Conservation (phyloP, 2,888 invertebrate species). For the Oscheius myriophilus region DNA sequence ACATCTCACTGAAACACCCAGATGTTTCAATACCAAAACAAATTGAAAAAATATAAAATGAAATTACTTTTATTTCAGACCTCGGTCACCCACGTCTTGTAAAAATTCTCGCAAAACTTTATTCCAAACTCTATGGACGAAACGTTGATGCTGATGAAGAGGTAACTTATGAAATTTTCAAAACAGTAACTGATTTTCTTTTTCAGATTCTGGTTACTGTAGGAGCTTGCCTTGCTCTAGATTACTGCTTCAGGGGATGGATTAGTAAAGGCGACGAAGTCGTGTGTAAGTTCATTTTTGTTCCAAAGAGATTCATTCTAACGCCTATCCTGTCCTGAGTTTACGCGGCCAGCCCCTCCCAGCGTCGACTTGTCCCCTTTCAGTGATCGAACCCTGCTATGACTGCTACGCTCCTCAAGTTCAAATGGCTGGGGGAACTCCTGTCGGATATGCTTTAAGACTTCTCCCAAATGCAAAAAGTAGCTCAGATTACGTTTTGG, state of each 20-base stretch:
- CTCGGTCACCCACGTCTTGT: conserved; percentile 78
- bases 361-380: conserved; percentile 18
- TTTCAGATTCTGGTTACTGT: conserved; percentile 80
- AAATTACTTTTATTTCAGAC: too few relatives aligned
- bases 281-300: conserved; percentile 49
- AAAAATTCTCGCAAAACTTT: conserved; percentile 84
- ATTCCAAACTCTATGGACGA: conserved; percentile 81
- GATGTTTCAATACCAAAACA: too few relatives aligned
- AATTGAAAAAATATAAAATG: too few relatives aligned
- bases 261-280: conserved; percentile 81
- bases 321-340: too few relatives aligned
- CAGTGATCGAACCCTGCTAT: conserved; percentile 92
- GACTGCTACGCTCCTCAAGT: conserved; percentile 98
- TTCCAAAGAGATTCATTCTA: neutral
- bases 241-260: conserved; percentile 85
- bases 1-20: too few relatives aligned
- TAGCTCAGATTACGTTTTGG: conserved; percentile 89
- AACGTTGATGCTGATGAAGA: conserved; percentile 86
- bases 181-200: conserved; percentile 72
- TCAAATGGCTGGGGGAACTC: conserved; percentile 84
- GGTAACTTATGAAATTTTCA: conserved; percentile 72
- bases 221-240: conserved; percentile 95
- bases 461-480: conserved; percentile 72
- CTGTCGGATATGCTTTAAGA: conserved; percentile 86
- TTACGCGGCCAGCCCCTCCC: neutral